These are phyloP conservation scores for Eristalis arbustorum DNA, from an alignment of 2,888 invertebrate genomes.

Conservation along the genomic window DNA sequence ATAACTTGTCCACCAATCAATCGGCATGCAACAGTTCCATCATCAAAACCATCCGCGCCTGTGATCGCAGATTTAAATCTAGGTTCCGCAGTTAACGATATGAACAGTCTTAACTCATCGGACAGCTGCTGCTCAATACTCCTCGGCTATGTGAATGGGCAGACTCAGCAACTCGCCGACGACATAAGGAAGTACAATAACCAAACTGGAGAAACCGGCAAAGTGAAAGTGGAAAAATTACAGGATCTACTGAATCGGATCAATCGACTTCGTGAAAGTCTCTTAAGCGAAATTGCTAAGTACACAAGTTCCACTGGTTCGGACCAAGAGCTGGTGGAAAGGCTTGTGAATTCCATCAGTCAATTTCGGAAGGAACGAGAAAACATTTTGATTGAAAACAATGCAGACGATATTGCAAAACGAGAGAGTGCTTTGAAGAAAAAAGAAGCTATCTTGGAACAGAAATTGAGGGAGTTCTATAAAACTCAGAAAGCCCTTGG, in stretches of 20 bases:
- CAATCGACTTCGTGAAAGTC: conserved; percentile 74
- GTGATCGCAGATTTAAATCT: conserved; percentile 18
- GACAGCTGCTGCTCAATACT: conserved; percentile 78
- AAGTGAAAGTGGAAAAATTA: conserved; percentile 73
- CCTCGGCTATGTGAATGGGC: conserved; percentile 77
- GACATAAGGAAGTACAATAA: conserved; percentile 74
- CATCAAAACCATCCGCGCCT: neutral
- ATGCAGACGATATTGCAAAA: conserved; percentile 55
- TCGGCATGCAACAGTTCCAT: neutral
- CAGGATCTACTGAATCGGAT: conserved; percentile 75
- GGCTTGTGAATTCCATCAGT: conserved; percentile 72
- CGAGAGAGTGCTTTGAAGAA: conserved; percentile 74
- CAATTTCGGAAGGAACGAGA: conserved; percentile 75
- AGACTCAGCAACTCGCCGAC: conserved; percentile 75
- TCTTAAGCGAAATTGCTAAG: conserved; percentile 75
- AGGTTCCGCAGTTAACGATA: conserved; percentile 9
- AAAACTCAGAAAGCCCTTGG: conserved; percentile 67
- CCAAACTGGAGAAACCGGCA: conserved; percentile 54
- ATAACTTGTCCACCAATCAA: conserved; percentile 77
- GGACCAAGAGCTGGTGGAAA: conserved; percentile 35
- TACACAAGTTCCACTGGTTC: conserved; percentile 57
- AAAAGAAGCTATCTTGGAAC: conserved; percentile 74
- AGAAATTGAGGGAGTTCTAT: conserved; percentile 73
- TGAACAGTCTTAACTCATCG: conserved; percentile 70
- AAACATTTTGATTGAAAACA: conserved; percentile 71